Evolutionary conservation across 2,113 vertebrate species (phyloP), one percentile per base, ranked within the genome.

Genomic region (Potamarius usumacintae): DNA sequence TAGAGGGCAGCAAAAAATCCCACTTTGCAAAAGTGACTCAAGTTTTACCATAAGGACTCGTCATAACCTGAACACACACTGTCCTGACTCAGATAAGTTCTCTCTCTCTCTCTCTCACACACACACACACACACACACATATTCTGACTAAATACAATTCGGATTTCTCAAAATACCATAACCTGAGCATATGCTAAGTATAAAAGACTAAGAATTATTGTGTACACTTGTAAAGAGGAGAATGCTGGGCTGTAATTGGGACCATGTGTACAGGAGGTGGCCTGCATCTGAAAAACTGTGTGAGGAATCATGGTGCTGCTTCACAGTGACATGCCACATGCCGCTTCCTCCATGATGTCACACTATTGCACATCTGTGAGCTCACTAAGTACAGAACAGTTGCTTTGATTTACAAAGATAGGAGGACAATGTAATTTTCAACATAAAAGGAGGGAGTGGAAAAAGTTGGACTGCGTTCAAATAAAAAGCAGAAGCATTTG

Each of bases 1-100:
- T 85, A 94, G 95, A 84, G 93, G 95, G 92, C 93, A 94, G 87
- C 89, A 55, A 87, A 53, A 9, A 79, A 76, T 87, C 82, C 85
- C 79, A 27, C 14, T 90, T 84, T 22, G 62, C 8, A 76, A 25
- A 62, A 30, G 85, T 87, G 82, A 55, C 80, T 71, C 53, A 79
- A 34, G 52, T 27, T 84, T 72, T 55, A 34, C 15, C 6, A 20
- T 52, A 6, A 62, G 15, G n/a, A 63, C 18, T 27, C 6, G 12
- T 62, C 1, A 4, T 48, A 57, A 48, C 4, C 42, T 76, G 34
- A 72, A 48, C 42, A 42, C 69, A 18, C n/a, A 7, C 22, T 74
- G 7, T 48, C 18, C 42, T 72, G 34, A 42, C 30, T 72, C 34
- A 48, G 34, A 20, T 20, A 48, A 17, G 15, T n/a, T 55, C 25